These are phyloP conservation scores for Dyspetes luteomarginatus DNA, from an alignment of 2,888 invertebrate species.

Conservation along the genomic window DNA sequence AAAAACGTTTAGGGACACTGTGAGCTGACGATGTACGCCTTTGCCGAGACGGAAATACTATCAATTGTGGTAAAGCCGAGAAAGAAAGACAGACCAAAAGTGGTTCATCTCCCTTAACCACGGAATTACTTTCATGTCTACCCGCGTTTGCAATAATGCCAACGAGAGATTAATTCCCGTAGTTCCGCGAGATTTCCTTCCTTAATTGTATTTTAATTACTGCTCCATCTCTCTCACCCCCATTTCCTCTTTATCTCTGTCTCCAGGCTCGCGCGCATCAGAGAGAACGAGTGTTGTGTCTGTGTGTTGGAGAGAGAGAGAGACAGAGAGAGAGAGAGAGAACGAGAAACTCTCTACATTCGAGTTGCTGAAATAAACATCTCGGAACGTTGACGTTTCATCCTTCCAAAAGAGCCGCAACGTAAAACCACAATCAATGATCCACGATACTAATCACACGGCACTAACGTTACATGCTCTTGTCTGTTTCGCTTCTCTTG, in stretches of 20 bases:
- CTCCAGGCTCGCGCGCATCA: slow-evolving; percentile 9
- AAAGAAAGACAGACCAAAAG: slow-evolving; percentile 11
- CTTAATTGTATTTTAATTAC: slow-evolving; percentile 70
- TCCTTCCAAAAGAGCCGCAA: background rate
- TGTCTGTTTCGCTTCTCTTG: too few relatives aligned
- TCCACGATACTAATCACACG: background rate
- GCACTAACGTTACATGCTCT: too few relatives aligned
- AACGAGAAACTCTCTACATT: slow-evolving; percentile 5
- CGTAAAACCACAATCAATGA: background rate
- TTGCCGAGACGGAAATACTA: slow-evolving; percentile 26
- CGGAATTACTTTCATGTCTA: slow-evolving; percentile 51
- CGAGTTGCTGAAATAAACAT: slow-evolving; percentile 34
- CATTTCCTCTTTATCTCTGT: slow-evolving; percentile 11
- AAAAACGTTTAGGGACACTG: background rate
- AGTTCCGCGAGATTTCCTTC: slow-evolving; percentile 59
- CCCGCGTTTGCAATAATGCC: slow-evolving; percentile 56
- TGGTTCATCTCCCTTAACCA: slow-evolving; percentile 35
- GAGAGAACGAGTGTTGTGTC: too few relatives aligned
- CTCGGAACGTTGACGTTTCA: slow-evolving; percentile 3
- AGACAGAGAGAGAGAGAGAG: too few relatives aligned
- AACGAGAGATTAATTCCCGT: slow-evolving; percentile 54
- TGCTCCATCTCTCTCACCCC: slow-evolving; percentile 44
- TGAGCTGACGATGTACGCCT: background rate
- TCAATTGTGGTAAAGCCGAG: slow-evolving; percentile 14
- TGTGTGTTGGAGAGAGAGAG: too few relatives aligned